These are phyloP conservation scores for Branchinecta sandiegonensis DNA, from an alignment of 2,888 invertebrate species.

Conservation along the genomic window DNA sequence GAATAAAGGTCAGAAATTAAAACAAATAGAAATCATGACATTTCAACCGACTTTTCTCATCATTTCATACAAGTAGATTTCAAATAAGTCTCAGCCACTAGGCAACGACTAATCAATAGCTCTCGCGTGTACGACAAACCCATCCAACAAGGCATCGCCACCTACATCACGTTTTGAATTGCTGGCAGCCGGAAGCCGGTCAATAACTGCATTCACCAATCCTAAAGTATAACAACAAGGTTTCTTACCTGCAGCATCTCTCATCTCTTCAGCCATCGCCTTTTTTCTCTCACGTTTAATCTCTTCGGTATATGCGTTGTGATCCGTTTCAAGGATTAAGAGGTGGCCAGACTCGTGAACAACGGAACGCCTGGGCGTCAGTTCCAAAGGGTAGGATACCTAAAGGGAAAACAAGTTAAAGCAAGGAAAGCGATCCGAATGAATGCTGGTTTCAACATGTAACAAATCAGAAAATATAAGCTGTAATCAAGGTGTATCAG, in stretches of 20 bases:
- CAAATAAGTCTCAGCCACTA: too few species aligned
- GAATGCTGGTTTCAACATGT: not conserved
- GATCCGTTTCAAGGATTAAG: conserved; percentile 88
- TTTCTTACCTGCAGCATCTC: conserved; percentile 20
- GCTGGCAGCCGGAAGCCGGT: too few species aligned
- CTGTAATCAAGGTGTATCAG: not conserved
- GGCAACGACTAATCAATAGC: too few species aligned
- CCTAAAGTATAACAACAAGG: too few species aligned
- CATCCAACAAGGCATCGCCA: too few species aligned
- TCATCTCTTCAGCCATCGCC: conserved; percentile 71
- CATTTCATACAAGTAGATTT: too few species aligned
- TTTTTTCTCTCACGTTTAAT: conserved; percentile 80
- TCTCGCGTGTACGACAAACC: too few species aligned
- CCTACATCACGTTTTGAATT: too few species aligned
- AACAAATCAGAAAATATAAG: conserved; percentile 19
- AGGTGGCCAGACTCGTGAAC: conserved; percentile 85
- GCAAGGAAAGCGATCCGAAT: not conserved
- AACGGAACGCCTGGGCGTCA: conserved; percentile 87
- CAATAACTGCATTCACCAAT: too few species aligned
- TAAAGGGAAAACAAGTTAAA: conserved; percentile 36
- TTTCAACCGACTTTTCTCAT: too few species aligned
- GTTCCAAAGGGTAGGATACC: conserved; percentile 76
- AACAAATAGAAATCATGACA: too few species aligned
- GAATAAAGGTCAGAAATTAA: too few species aligned
- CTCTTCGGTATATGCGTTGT: conserved; percentile 94